Conservation (phyloP, 2,113 vertebrate genomes). For the Garra rufa region DNA sequence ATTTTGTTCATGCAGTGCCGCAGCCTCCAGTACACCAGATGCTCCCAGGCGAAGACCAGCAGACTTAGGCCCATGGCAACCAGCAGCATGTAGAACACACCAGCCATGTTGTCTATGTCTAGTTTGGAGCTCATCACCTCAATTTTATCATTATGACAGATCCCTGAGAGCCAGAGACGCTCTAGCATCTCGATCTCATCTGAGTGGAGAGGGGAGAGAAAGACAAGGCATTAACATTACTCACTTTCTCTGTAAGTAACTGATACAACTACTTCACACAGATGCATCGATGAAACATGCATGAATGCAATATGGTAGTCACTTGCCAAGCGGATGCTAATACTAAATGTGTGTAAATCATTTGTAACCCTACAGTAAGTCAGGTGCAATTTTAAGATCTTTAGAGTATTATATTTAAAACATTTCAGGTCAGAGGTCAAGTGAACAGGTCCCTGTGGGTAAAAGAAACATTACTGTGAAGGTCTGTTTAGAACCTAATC, state of each 20-base stretch:
- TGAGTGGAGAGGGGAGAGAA: slow-evolving; percentile 58
- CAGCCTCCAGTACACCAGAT: slow-evolving; percentile 88
- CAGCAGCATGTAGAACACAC: slow-evolving; percentile 92
- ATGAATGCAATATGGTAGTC: slow-evolving; percentile 20
- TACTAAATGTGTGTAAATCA: neutral
- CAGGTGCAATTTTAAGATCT: neutral
- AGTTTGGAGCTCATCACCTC: slow-evolving; percentile 94
- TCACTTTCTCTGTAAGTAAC: neutral
- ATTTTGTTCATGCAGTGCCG: slow-evolving; percentile 86
- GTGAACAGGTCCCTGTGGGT: neutral
- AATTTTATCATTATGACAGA: slow-evolving; percentile 93
- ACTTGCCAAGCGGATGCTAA: neutral
- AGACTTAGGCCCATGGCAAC: slow-evolving; percentile 91
- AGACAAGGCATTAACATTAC: slow-evolving; percentile 9
- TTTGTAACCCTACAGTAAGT: neutral
- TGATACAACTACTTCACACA: slow-evolving; percentile 16
- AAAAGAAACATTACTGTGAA: slow-evolving; percentile 5
- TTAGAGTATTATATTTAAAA: neutral
- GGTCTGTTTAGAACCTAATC: slow-evolving; percentile 19
- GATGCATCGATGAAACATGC: slow-evolving; percentile 29
- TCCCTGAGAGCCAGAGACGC: slow-evolving; percentile 88
- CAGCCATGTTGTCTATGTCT: slow-evolving; percentile 93
- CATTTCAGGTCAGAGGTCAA: slow-evolving; percentile 12
- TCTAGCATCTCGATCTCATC: slow-evolving; percentile 93
- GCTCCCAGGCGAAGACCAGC: slow-evolving; percentile 90